Conservation (phyloP, 2,797 vertebrate genomes). For the Phalanger gymnotis region DNA sequence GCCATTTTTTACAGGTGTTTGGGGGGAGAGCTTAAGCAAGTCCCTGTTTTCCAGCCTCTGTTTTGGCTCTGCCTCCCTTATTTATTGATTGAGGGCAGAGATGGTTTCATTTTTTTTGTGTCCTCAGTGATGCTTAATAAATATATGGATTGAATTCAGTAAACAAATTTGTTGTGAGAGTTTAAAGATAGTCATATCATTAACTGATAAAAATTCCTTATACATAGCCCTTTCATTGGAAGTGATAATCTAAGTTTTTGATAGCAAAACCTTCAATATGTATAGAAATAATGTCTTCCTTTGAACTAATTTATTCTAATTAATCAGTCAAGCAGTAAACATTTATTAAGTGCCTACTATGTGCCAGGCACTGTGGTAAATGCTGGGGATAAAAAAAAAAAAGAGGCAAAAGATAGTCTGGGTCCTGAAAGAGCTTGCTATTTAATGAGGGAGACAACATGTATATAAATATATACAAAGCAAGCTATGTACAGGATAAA, state of each 20-base stretch:
- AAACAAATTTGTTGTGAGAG: background rate
- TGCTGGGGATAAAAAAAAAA: background rate
- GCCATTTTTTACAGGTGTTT: too few relatives aligned
- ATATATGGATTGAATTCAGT: background rate
- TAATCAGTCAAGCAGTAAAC: background rate
- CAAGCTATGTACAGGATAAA: background rate
- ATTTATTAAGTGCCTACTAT: too few relatives aligned
- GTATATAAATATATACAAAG: background rate
- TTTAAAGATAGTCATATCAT: background rate
- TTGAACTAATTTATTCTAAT: background rate
- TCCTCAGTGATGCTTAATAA: background rate
- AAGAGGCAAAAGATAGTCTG: background rate
- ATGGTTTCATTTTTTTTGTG: background rate
- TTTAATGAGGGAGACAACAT: background rate
- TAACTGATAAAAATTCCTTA: background rate
- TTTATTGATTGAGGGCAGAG: background rate
- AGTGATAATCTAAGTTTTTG: background rate
- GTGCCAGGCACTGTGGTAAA: background rate
- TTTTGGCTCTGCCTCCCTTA: too few relatives aligned
- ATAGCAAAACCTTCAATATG: background rate
- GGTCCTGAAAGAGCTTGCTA: background rate
- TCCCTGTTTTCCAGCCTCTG: too few relatives aligned
- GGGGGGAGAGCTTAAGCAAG: too few relatives aligned
- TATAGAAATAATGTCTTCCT: background rate
- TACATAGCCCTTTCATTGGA: background rate